A percentile compares a stretch with the other conserved stretches of the same genome.
phyloP scores from a whole-genome alignment of 2,797 vertebrate species.

The Pelobates cultripes region DNA sequence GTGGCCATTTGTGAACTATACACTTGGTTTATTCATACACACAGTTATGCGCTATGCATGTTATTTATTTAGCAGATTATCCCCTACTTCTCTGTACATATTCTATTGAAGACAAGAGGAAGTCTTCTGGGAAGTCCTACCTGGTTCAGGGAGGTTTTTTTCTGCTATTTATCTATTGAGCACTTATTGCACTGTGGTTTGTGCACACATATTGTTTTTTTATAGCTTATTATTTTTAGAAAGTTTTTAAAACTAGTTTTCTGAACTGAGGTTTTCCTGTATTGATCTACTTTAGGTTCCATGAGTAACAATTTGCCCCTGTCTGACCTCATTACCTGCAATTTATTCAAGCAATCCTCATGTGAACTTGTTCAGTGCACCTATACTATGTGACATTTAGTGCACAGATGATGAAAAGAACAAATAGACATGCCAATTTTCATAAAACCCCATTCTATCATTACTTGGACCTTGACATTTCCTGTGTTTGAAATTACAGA shows the following conservation, averaged over 20 bases:
- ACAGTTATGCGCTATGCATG: too few relatives aligned
- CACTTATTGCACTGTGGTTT: too few relatives aligned
- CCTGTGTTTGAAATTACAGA: background rate
- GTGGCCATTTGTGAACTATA: too few relatives aligned
- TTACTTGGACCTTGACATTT: slow-evolving; percentile 40
- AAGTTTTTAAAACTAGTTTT: background rate
- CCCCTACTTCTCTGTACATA: too few relatives aligned
- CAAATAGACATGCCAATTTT: slow-evolving; percentile 33
- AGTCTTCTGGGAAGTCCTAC: too few relatives aligned
- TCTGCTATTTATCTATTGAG: too few relatives aligned
- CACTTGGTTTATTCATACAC: too few relatives aligned
- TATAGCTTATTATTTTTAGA: background rate
- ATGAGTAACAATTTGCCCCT: slow-evolving; percentile 15
- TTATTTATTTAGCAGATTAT: too few relatives aligned
- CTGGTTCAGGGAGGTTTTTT: too few relatives aligned
- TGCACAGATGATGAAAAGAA: slow-evolving; percentile 26
- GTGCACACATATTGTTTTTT: too few relatives aligned
- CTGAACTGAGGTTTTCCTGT: background rate
- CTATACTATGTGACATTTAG: slow-evolving; percentile 37
- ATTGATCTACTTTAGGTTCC: slow-evolving; percentile 7
- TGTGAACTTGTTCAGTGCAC: slow-evolving; percentile 44
- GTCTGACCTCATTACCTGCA: slow-evolving; percentile 34
- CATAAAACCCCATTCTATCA: slow-evolving; percentile 22
- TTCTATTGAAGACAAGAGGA: too few relatives aligned
- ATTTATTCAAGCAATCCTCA: slow-evolving; percentile 39